Evolutionary conservation across 2,888 invertebrate species (phyloP), one percentile per base, ranked within the genome.

Genomic region (Dusona sp.): DNA sequence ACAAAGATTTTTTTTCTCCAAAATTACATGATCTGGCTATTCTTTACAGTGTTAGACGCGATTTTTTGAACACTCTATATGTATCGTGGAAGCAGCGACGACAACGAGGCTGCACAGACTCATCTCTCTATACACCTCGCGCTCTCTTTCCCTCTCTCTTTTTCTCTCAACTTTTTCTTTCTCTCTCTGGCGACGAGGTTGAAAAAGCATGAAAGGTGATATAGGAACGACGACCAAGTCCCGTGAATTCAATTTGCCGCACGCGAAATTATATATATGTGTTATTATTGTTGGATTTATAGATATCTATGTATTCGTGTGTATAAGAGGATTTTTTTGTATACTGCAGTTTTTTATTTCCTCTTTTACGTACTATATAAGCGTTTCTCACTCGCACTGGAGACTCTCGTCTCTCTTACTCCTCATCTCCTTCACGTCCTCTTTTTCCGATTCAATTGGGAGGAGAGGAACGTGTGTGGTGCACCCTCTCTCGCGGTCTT

Each of bases 211-310:
- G 82, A 82, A 82, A 79, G 78, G 73, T 78, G 73, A 8, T 72
- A 73, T 65, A 38, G 36, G 29, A 72, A 81, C 65, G 70, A 77
- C 65, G 45, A 68, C 29, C 65, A 29, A 42, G 67, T 42, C 61
- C 25, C 78, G 61, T 70, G 82, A 85, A 85, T 79, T 85, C 79
- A 79, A 85, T 85, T 85, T 85, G 79, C 73, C 81, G 77, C 85
- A 73, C 85, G 80, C 42, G 79, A 85, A 82, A 82, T 85, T 79
- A 74, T 42, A 11, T 42, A 11, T 81, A 81, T 81, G 70, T 48
- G 77, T 78, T 73, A 81, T 85, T 78, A 81, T 81, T 73, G 77
- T 81, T 67, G 36, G n/a, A 51, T 65, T 77, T 81, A 22, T 45
- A 48, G 22, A 51, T 54, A 38, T 16, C 42, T 25, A 45, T 72